These are phyloP conservation scores for Lophura nycthemera DNA, from an alignment of 2,113 vertebrate genomes.

Conservation along the genomic window DNA sequence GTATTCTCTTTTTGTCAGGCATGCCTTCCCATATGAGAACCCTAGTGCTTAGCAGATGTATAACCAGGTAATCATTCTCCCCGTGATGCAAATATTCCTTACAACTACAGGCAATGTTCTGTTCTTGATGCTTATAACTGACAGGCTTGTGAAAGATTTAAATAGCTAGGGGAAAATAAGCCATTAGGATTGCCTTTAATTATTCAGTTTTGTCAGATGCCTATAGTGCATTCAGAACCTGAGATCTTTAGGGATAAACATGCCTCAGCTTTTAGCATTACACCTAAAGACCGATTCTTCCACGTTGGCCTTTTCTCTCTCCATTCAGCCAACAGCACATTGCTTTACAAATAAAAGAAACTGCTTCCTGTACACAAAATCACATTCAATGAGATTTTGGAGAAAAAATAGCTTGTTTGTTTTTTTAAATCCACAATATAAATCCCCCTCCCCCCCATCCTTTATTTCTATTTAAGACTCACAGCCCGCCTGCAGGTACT, in stretches of 20 bases:
- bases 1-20: background rate
- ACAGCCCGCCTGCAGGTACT: background rate
- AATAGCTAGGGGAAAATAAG: background rate
- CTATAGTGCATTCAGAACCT: background rate
- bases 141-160: background rate
- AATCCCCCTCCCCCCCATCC: background rate
- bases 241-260: background rate
- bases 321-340: background rate
- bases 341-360: background rate
- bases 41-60: background rate
- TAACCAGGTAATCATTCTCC: background rate
- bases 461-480: background rate
- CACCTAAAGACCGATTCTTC: background rate
- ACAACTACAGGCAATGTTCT: background rate
- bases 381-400: constrained; percentile 17
- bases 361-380: constrained; percentile 42
- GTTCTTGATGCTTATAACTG: background rate
- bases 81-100: constrained; percentile 4
- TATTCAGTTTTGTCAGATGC: constrained; percentile 30
- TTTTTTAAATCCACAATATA: background rate
- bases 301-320: constrained; percentile 15
- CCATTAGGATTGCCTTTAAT: constrained; percentile 18
- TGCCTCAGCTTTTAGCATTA: background rate
- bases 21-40: background rate
- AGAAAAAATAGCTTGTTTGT: background rate